Base-by-base conservation (phyloP, 2,113 vertebrate species). In the Neoarius graeffei region DNA sequence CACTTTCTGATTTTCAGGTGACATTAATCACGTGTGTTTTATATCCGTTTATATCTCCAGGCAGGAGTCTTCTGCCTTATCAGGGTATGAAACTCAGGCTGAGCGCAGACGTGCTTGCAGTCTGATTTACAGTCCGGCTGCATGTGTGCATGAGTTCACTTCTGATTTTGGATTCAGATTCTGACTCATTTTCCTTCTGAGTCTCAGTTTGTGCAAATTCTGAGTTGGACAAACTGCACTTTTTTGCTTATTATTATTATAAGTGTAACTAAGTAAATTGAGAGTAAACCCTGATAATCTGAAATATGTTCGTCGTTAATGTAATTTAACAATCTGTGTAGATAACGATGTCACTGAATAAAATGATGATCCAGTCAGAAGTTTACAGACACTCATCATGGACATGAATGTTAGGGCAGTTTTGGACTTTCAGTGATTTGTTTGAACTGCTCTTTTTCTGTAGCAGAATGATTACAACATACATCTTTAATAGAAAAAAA, bases 51-150 rank as follows among this genome's bases (percentile, higher is more conserved):
- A 35, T 35, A 71, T 89, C 90, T 91, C 89, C 89, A 93, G 89
- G 93, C 92, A 92, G 88, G 71, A 91, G 89, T 88, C 89, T 90
- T 93, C 91, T 89, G 80, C 92, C 92, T 83, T 91, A 79, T 83
- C 87, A 88, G 93, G 94, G 94, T 95, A 95, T 87, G 93, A 93
- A 85, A 86, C 67, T 92, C 62, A n/a, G 54, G 85, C 73, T 92
- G 88, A 66, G 25, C 9, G 9, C 64, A n/a, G 64, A 10, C 25
- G 25, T n/a, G 3, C 4, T 66, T 66, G 13, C 23, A 66, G 64
- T 66, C 64, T 66, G 64, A 66, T 64, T 10, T n/a, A 66, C 25
- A 66, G 64, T n/a, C 10, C 6, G 27, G 25, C 64, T n/a, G 64
- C 25, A n/a, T n/a, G 64, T 66, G 64, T 66, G 64, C 25, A n/a